Evolutionary conservation across 2,888 invertebrate species (phyloP).

Genomic region (Galerucella pusilla): DNA sequence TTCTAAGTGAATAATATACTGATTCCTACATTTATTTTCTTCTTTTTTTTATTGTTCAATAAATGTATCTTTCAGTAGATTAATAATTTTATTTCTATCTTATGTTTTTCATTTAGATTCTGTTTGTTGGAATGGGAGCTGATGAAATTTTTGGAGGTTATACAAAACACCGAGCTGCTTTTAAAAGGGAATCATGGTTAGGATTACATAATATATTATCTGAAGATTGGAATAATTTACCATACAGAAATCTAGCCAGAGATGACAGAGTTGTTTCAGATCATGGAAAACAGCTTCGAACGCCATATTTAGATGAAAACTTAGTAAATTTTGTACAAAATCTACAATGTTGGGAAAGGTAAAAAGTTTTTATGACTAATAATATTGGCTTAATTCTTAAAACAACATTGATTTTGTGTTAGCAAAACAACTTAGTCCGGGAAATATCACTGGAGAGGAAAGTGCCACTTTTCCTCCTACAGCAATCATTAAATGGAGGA

Average conservation of each 20-base stretch:
- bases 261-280: constrained; percentile 95
- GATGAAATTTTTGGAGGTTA: constrained; percentile 98
- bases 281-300: constrained; percentile 85
- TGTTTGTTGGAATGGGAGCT: constrained; percentile 93
- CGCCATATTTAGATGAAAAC: constrained; percentile 83
- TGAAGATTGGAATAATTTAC: constrained; percentile 87
- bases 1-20: too few species aligned
- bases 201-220: constrained; percentile 69
- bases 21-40: too few species aligned
- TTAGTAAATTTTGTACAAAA: constrained; percentile 73
- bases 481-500: too few species aligned
- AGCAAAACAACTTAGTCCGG: too few species aligned
- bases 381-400: too few species aligned
- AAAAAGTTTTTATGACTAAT: constrained; percentile 22
- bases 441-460: too few species aligned
- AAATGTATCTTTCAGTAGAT: too few species aligned
- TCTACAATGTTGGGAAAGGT: constrained; percentile 78
- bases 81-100: neutral
- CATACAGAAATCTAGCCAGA: constrained; percentile 90
- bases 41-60: too few species aligned
- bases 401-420: too few species aligned
- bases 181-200: constrained; percentile 69
- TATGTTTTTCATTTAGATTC: constrained; percentile 71
- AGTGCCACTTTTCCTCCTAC: too few species aligned
- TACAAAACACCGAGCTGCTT: constrained; percentile 83